Percentiles rank a stretch among this genome's conserved stretches.
phyloP scores from a whole-genome alignment of 23 tunicate species.

The Aplidium turbinatum region DNA sequence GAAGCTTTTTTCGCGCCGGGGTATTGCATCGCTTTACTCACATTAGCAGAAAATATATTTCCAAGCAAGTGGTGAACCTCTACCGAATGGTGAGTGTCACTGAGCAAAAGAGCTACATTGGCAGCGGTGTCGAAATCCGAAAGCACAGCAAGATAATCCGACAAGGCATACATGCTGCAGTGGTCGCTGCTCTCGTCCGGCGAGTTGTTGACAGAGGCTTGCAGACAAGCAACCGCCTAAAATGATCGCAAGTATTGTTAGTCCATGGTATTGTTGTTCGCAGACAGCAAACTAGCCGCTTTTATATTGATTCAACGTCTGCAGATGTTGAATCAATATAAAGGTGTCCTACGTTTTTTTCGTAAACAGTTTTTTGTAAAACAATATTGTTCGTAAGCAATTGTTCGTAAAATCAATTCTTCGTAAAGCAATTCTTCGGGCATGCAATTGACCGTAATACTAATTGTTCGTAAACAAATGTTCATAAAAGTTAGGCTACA shows the following conservation, averaged over 20 bases:
- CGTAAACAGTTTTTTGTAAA: no score
- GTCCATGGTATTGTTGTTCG: background rate
- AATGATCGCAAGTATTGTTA: no score
- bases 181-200: slow-evolving; percentile 36
- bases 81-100: background rate
- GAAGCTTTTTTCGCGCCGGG: no score
- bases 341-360: no score
- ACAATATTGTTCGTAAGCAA: no score
- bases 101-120: background rate
- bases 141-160: slow-evolving; percentile 59
- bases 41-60: slow-evolving; percentile 62
- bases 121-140: slow-evolving; percentile 50
- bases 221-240: slow-evolving; percentile 59
- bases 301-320: no score
- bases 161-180: slow-evolving; percentile 32
- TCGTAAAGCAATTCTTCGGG: no score
- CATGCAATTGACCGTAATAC: no score
- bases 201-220: slow-evolving; percentile 29
- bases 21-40: background rate
- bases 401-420: no score
- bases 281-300: background rate
- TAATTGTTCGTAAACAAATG: no score
- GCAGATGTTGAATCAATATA: no score
- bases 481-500: no score
- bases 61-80: slow-evolving; percentile 14